Evolutionary conservation across 2,797 vertebrate genomes (phyloP).

Genomic region (Hafferia zeledoni): DNA sequence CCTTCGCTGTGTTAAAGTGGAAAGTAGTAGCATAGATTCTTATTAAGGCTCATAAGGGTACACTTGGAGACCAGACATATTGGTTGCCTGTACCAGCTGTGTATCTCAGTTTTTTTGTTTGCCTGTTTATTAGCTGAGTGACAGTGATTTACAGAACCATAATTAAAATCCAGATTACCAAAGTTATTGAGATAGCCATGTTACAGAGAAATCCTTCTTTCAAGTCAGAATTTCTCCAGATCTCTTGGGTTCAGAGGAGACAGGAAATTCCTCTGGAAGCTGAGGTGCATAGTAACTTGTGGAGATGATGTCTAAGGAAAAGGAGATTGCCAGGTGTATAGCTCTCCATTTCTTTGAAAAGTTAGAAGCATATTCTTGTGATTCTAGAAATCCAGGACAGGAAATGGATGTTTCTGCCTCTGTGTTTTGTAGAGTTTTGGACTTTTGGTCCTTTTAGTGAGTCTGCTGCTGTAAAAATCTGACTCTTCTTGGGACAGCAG

Average conservation of each 20-base stretch:
- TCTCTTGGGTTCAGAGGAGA: not conserved
- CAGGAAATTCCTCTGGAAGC: not conserved
- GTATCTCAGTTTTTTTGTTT: not conserved
- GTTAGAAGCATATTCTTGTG: not conserved
- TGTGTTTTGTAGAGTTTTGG: not conserved
- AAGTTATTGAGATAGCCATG: not conserved
- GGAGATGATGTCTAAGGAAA: not conserved
- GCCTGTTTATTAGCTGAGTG: not conserved
- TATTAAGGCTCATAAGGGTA: not conserved
- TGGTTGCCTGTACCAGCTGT: not conserved
- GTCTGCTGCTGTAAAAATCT: not conserved
- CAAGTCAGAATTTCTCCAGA: not conserved
- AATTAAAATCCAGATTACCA: not conserved
- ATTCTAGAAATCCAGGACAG: not conserved
- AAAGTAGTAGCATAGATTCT: not conserved
- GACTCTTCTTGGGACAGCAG: not conserved
- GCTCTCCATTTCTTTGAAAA: not conserved
- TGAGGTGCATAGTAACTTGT: not conserved
- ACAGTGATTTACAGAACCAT: accelerated
- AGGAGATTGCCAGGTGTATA: not conserved
- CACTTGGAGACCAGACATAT: not conserved
- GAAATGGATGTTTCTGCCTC: not conserved
- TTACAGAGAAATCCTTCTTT: not conserved
- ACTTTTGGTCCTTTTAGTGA: not conserved
- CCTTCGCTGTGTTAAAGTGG: not conserved